A percentile compares a stretch with the other conserved stretches of the same genome.
These are phyloP conservation scores for Pyralis farinalis DNA, from an alignment of 2,888 invertebrate genomes.

Conservation along the genomic window DNA sequence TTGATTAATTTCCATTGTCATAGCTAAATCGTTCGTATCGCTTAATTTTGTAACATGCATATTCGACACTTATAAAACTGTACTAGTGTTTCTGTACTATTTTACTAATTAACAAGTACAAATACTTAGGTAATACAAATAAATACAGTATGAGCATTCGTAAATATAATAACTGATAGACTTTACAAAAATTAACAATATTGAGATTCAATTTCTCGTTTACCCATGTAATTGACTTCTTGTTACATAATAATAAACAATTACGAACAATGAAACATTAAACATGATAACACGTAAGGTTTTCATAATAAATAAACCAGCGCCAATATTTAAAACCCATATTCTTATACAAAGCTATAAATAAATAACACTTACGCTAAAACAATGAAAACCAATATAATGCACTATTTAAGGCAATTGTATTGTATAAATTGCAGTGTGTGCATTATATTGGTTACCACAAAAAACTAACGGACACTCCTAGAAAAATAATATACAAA, in stretches of 20 bases:
- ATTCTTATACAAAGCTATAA: too few species aligned
- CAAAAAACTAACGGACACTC: too few species aligned
- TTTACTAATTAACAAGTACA: conserved; percentile 17
- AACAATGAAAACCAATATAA: too few species aligned
- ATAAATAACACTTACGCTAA: too few species aligned
- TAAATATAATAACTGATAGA: not conserved
- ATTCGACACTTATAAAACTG: not conserved
- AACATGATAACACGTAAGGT: not conserved
- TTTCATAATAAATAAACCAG: too few species aligned
- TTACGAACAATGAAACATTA: not conserved
- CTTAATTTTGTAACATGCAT: not conserved
- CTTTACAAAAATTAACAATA: not conserved
- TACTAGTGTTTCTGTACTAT: conserved; percentile 3
- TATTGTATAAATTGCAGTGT: too few species aligned
- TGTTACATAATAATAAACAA: not conserved
- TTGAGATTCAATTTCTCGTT: not conserved
- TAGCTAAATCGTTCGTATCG: not conserved
- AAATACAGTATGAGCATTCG: not conserved
- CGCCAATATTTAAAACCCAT: too few species aligned
- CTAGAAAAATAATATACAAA: too few species aligned
- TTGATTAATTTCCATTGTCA: not conserved
- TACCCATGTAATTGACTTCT: not conserved
- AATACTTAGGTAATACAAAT: conserved; percentile 20
- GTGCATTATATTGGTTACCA: too few species aligned
- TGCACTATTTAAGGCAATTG: too few species aligned